A percentile compares a stretch with the other conserved stretches of the same genome.
Conservation (phyloP, 2,113 vertebrate genomes). For the Erinaceus europaeus region DNA sequence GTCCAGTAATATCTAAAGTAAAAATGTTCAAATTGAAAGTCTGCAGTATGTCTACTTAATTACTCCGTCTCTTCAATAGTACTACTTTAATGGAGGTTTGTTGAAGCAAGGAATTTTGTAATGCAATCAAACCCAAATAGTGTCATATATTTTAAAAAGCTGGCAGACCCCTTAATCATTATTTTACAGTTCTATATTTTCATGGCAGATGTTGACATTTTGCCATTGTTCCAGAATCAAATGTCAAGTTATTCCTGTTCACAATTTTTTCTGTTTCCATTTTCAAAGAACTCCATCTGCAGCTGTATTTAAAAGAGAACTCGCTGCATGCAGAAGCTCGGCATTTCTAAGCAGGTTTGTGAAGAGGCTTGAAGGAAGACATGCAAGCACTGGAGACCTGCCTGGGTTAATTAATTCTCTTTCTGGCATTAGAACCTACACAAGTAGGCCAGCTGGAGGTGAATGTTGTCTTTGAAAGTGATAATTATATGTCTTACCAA, state of each 20-base stretch:
- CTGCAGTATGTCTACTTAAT: background rate
- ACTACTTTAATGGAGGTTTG: background rate
- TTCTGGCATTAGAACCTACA: constrained; percentile 59
- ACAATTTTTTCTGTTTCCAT: constrained; percentile 59
- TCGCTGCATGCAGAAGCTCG: constrained; percentile 56
- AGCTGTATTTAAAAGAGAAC: constrained; percentile 70
- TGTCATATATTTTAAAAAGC: constrained; percentile 26
- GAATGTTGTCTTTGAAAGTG: constrained; percentile 64
- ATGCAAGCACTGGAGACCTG: constrained; percentile 49
- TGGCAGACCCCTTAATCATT: constrained; percentile 57
- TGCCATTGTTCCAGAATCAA: constrained; percentile 76
- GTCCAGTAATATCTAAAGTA: too few relatives aligned
- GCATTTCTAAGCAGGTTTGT: constrained; percentile 71
- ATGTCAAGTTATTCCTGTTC: constrained; percentile 83
- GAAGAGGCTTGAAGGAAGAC: constrained; percentile 55
- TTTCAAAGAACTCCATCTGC: constrained; percentile 74
- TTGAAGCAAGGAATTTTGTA: constrained; percentile 9
- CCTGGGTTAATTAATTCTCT: constrained; percentile 75
- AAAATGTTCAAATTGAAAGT: constrained; percentile 21
- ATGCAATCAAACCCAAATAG: constrained; percentile 34
- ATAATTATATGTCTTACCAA: constrained; percentile 63
- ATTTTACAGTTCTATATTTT: constrained; percentile 67
- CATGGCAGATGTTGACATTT: constrained; percentile 83
- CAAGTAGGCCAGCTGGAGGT: constrained; percentile 68
- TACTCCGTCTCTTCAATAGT: background rate